phyloP scores from a whole-genome alignment of 1,140 invertebrate genomes.

The Helicoverpa armigera region DNA sequence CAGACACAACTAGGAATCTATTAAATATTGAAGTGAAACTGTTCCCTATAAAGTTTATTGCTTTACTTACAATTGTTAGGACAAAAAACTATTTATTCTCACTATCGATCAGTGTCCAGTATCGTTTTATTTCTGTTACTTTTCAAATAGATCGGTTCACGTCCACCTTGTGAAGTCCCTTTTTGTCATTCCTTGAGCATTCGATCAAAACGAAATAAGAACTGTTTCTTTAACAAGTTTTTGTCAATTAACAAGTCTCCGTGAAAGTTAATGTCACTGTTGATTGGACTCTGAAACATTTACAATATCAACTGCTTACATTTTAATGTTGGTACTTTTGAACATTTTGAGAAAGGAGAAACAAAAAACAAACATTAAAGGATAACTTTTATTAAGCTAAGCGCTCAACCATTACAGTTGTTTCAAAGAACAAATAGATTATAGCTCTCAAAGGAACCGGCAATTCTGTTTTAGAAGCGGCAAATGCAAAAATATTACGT shows the following conservation, averaged over 20 bases:
- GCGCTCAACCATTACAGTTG: conserved; percentile 82
- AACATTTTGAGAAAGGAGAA: conserved; percentile 47
- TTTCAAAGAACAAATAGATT: conserved; percentile 86
- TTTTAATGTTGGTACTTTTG: conserved; percentile 31
- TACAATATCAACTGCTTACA: conserved; percentile 9
- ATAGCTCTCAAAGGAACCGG: conserved; percentile 85
- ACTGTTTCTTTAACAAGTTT: conserved; percentile 61
- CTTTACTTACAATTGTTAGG: conserved; percentile 48
- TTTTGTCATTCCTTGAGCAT: conserved; percentile 64
- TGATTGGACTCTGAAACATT: conserved; percentile 49
- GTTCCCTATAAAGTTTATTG: conserved; percentile 49
- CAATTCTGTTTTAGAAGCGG: conserved; percentile 84
- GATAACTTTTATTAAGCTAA: conserved; percentile 78
- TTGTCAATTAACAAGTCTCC: conserved; percentile 55
- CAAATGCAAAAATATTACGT: conserved; percentile 87
- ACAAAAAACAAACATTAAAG: conserved; percentile 65
- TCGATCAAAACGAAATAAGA: conserved; percentile 61
- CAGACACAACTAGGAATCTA: background rate
- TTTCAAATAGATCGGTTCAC: conserved; percentile 64
- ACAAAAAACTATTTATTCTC: conserved; percentile 54
- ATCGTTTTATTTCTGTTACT: conserved; percentile 56
- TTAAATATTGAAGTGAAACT: conserved; percentile 44
- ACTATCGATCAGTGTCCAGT: conserved; percentile 44
- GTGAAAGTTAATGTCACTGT: conserved; percentile 63
- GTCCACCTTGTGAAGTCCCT: conserved; percentile 56